Evolutionary conservation across 2,888 invertebrate genomes (phyloP), one percentile per base, ranked within the genome.

Genomic region (Folsomia manolachei): DNA sequence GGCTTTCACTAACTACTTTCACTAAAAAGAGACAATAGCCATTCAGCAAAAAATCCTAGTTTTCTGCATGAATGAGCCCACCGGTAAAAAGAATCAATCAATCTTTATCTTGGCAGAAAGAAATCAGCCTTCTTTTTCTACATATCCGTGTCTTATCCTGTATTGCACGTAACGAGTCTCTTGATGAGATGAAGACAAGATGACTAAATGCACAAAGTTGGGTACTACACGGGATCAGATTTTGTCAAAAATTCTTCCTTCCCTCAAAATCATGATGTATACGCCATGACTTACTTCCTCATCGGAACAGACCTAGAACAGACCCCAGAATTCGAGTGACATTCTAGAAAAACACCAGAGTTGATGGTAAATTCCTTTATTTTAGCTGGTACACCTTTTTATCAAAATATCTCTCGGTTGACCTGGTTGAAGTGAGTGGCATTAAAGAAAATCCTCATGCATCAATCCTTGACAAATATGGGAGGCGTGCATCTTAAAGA

Each of bases 81-180:
- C n/a, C 64, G 21, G 27, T 39, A 39, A 39, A 39, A 64, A 14
- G 64, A 27, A 64, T 64, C 64, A 64, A 64, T 64, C 64, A 64
- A 64, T 64, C 64, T 64, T 64, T 27, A 9, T 27, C 21, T n/a
- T 21, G 60, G 21, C 21, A 60, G n/a, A n/a, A 60, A n/a, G 60
- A 60, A 60, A 39, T 4, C 14, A 39, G 39, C 39, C 4, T 14
- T 39, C 39, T n/a, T n/a, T n/a, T n/a, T n/a, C n/a, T n/a, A n/a
- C n/a, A n/a, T n/a, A n/a, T n/a, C n/a, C n/a, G n/a, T n/a, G n/a
- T n/a, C n/a, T n/a, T 67, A 25, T 61, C 25, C 53, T 53, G 25
- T 67, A 4, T 26, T 26, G 1, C 27, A 60, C 18, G 23, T 60
- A 21, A 21, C 23, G 19, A 23, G 19, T 21, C 19, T 60, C 23